Evolutionary conservation across 2,113 vertebrate species (phyloP).

Genomic region (Sitta europaea): DNA sequence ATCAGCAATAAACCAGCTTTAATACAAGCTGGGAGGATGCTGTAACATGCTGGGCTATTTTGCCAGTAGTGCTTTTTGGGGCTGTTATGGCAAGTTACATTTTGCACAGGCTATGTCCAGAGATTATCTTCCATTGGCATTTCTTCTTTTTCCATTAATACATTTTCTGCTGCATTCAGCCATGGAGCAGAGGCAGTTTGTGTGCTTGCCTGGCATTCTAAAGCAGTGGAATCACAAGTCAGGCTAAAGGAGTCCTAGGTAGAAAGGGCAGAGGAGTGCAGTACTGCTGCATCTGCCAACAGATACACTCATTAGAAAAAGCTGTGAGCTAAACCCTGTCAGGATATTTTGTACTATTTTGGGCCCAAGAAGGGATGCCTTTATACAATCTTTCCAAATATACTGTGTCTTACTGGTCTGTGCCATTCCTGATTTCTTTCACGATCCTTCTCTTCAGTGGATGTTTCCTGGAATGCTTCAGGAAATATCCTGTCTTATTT

Average conservation of each 20-base stretch:
- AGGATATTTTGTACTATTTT: neutral
- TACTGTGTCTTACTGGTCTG: neutral
- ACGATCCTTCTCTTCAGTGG: neutral
- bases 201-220: neutral
- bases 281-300: neutral
- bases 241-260: neutral
- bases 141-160: neutral
- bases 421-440: neutral
- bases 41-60: slow-evolving; percentile 38
- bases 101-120: neutral
- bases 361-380: neutral
- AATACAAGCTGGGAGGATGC: neutral
- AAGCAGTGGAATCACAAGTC: neutral
- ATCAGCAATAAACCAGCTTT: slow-evolving; percentile 36
- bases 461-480: neutral
- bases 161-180: neutral
- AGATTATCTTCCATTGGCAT: neutral
- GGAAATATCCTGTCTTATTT: neutral
- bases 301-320: neutral
- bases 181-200: rapidly evolving
- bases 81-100: slow-evolving; percentile 21
- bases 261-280: neutral
- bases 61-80: neutral
- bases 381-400: neutral
- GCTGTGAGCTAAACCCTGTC: neutral